Conservation (phyloP, 2,888 invertebrate genomes). For the Terebella lapidaria region DNA sequence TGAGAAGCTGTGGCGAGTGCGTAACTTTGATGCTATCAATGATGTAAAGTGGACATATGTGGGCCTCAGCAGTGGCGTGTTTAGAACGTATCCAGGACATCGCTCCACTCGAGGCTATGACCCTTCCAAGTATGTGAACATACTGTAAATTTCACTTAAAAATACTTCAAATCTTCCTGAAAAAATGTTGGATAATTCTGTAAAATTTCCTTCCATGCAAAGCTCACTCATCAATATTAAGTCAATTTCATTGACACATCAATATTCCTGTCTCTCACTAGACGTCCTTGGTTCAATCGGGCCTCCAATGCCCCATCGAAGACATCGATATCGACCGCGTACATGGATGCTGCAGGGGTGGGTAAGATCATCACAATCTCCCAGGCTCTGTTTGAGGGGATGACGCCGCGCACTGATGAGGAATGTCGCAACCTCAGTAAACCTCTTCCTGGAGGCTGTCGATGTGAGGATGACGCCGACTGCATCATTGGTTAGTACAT, state of each 20-base stretch:
- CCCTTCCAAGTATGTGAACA: conserved; percentile 49
- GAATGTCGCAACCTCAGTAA: conserved; percentile 37
- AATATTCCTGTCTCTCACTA: conserved; percentile 23
- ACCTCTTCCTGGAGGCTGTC: conserved; percentile 51
- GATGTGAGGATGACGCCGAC: conserved; percentile 45
- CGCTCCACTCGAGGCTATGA: conserved; percentile 51
- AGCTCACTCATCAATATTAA: background rate
- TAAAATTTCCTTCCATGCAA: background rate
- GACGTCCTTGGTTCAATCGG: conserved; percentile 52
- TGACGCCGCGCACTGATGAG: conserved; percentile 42
- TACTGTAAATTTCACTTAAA: background rate
- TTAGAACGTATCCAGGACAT: conserved; percentile 54
- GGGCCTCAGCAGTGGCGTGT: conserved; percentile 54
- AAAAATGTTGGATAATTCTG: background rate
- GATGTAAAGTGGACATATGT: conserved; percentile 55
- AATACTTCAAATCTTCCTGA: background rate
- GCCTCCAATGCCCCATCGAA: conserved; percentile 49
- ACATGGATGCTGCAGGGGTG: conserved; percentile 54
- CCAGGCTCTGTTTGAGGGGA: conserved; percentile 55
- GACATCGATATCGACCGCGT: conserved; percentile 53
- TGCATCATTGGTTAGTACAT: conserved; percentile 33
- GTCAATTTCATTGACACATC: no score
- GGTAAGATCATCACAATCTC: conserved; percentile 55
- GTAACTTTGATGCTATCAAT: conserved; percentile 50
- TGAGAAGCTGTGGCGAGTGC: conserved; percentile 48